Percentiles rank a stretch among this genome's conserved stretches.
These are phyloP conservation scores for Camponotus pennsylvanicus DNA, from an alignment of 1,140 invertebrate species.

Conservation along the genomic window DNA sequence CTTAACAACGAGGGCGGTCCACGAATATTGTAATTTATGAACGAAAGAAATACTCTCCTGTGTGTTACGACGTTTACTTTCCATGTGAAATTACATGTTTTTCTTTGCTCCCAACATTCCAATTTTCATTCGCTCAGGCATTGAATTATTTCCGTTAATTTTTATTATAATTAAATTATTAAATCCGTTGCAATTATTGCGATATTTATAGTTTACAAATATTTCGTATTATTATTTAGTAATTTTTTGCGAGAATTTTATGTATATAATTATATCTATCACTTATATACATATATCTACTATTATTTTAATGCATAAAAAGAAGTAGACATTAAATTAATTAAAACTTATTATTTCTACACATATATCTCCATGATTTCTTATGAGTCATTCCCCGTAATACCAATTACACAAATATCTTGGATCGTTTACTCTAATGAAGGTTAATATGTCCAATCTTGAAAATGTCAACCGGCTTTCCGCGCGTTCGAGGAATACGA, in stretches of 20 bases:
- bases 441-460: constrained; percentile 46
- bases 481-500: constrained; percentile 9
- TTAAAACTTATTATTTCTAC: no score
- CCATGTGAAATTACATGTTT: constrained; percentile 22
- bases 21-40: constrained; percentile 66
- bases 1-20: constrained; percentile 18
- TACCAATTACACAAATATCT: no score
- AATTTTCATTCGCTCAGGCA: not conserved
- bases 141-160: constrained; percentile 21
- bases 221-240: not conserved
- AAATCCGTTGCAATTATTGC: not conserved
- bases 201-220: not conserved
- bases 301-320: no score
- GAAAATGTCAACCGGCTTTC: constrained; percentile 18
- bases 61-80: constrained; percentile 26
- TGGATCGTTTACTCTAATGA: constrained; percentile 44
- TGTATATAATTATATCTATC: not conserved
- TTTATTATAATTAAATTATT: not conserved
- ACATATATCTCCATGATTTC: no score
- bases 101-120: not conserved
- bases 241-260: not conserved
- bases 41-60: constrained; percentile 10
- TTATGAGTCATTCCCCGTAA: no score
- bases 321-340: no score
- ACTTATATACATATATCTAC: no score